Base-by-base conservation (phyloP, 1,140 invertebrate genomes). In the Patella vulgata region DNA sequence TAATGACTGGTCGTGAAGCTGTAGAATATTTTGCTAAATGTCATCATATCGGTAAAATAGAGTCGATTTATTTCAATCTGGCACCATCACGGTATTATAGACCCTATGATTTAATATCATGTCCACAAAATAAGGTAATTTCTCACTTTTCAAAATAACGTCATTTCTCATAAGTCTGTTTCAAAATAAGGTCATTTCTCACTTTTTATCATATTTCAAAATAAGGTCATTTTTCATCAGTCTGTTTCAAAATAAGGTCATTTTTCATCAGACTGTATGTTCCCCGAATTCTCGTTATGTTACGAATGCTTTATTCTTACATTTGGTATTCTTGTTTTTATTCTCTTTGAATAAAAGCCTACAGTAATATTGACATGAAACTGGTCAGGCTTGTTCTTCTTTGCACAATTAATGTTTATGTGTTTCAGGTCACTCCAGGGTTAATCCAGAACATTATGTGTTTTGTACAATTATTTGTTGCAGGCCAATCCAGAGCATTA, bases 51-150 rank as follows among this genome's bases (percentile, higher is more conserved):
- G 79, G 81, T 21, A 73, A 81, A 54, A 78, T 82, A 25, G 68
- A 79, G 57, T 78, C 77, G n/a, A 65, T 82, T 39, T 81, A 81
- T 65, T 80, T 84, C 52, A 84, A 84, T 57, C 59, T 75, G 39
- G 70, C 74, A 0, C 70, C 74, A n/a, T 71, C 66, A 19, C 44
- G 76, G 39, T 77, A 80, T 51, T 83, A 75, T 58, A 50, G 67
- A 8, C 82, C 82, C 0, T 84, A 84, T 67, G 79, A 83, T 54
- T 63, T 84, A 1, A 69, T 81, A 21, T 77, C 76, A 56, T 79
- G 80, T 4, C 71, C 71, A 8, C 77, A 79, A 68, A 70, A 78
- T 42, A 81, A 81, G 66, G 80, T 83, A 65, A 48, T 40, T 60
- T 11, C 0, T n/a, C 42, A 54, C n/a, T n/a, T n/a, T n/a, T n/a